These are phyloP conservation scores for Euclidia mi DNA, from an alignment of 2,888 invertebrate species.

Conservation along the genomic window DNA sequence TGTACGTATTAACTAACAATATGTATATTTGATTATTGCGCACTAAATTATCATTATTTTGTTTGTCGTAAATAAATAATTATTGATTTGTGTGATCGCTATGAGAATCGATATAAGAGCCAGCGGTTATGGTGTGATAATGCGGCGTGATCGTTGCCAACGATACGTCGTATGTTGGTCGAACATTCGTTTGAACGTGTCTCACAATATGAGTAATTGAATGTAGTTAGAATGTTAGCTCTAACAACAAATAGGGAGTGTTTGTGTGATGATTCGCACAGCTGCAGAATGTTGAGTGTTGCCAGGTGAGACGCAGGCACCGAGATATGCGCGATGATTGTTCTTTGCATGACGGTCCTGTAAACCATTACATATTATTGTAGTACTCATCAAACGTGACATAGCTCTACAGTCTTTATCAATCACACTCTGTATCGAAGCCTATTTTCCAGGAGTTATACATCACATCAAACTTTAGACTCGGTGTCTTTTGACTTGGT, in stretches of 20 bases:
- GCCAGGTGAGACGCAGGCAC: slow-evolving; percentile 79
- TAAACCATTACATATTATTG: slow-evolving; percentile 19
- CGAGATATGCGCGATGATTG: slow-evolving; percentile 70
- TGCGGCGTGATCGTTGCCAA: slow-evolving; percentile 28
- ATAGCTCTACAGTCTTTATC: no score
- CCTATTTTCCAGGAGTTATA: no score
- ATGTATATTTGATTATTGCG: slow-evolving; percentile 71
- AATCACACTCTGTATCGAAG: neutral
- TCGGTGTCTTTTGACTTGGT: no score
- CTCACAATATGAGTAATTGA: slow-evolving; percentile 60
- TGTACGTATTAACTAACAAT: slow-evolving; percentile 53
- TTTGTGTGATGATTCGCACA: slow-evolving; percentile 59
- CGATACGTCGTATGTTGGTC: slow-evolving; percentile 31
- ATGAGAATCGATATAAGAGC: slow-evolving; percentile 51
- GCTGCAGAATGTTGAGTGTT: slow-evolving; percentile 61
- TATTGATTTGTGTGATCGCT: slow-evolving; percentile 46
- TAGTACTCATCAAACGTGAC: slow-evolving; percentile 4
- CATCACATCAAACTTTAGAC: no score
- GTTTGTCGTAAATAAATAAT: slow-evolving; percentile 49
- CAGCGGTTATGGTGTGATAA: slow-evolving; percentile 40
- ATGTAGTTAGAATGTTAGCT: slow-evolving; percentile 66
- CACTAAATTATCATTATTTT: slow-evolving; percentile 61
- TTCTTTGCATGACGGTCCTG: slow-evolving; percentile 81
- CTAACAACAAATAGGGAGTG: slow-evolving; percentile 64
- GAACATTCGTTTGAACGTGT: slow-evolving; percentile 31